Conservation (phyloP, 2,113 vertebrate species). For the Nipponia nippon region DNA sequence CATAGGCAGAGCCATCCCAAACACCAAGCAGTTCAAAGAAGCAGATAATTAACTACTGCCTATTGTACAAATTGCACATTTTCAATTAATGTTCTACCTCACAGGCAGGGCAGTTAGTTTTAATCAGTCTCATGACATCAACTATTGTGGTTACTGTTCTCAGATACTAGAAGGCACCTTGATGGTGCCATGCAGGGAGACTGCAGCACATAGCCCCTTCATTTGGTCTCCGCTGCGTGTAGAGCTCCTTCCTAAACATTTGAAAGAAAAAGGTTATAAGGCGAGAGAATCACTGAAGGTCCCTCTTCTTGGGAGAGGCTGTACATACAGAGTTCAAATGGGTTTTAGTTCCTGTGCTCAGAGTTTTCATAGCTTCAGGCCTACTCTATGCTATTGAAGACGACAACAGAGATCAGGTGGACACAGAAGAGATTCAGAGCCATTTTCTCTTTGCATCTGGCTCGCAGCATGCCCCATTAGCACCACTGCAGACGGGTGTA, state of each 20-base stretch:
- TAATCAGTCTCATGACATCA: slow-evolving; percentile 59
- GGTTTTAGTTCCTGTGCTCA: neutral
- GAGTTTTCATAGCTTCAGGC: neutral
- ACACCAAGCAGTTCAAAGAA: slow-evolving; percentile 60
- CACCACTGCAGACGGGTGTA: neutral
- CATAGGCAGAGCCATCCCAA: slow-evolving; percentile 54
- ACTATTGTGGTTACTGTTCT: slow-evolving; percentile 40
- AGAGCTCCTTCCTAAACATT: neutral
- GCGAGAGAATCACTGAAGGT: neutral
- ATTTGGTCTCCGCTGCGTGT: neutral
- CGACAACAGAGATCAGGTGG: neutral
- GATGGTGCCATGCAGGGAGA: neutral
- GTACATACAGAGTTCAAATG: neutral
- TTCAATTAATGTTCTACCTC: slow-evolving; percentile 67
- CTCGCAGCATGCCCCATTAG: neutral
- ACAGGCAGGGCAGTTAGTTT: slow-evolving; percentile 58
- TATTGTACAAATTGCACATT: slow-evolving; percentile 62
- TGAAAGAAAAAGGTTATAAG: neutral
- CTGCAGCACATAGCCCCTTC: neutral
- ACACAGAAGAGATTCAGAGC: neutral
- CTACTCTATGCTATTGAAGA: neutral
- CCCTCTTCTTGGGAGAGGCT: neutral
- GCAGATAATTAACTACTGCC: slow-evolving; percentile 62
- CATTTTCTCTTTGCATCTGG: neutral
- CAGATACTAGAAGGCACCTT: slow-evolving; percentile 19